These are phyloP conservation scores for Caenorhabditis remanei DNA, from an alignment of 1,140 invertebrate genomes.

Conservation along the genomic window DNA sequence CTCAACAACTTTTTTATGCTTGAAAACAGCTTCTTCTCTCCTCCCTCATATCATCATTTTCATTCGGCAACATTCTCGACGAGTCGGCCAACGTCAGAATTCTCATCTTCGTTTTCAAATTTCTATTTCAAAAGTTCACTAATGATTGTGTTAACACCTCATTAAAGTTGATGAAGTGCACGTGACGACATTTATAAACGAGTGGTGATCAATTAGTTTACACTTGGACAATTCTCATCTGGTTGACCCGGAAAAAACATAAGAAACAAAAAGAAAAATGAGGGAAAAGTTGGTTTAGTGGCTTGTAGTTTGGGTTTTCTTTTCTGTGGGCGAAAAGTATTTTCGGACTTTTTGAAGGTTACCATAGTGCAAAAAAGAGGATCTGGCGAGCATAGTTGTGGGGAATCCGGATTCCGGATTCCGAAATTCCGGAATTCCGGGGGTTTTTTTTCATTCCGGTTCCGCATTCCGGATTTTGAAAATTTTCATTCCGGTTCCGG, in stretches of 20 bases:
- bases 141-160: background rate
- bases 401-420: too few relatives aligned
- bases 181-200: background rate
- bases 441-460: too few relatives aligned
- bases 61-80: background rate
- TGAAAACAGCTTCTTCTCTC: background rate
- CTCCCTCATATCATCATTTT: background rate
- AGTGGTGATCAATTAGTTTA: background rate
- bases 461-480: too few relatives aligned
- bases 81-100: background rate
- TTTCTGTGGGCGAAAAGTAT: too few relatives aligned
- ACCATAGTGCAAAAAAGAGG: too few relatives aligned
- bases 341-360: too few relatives aligned
- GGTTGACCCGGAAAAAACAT: slow-evolving; percentile 10
- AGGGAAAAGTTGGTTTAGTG: background rate
- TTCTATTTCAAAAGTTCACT: slow-evolving; percentile 3
- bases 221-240: background rate
- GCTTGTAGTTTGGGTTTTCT: background rate
- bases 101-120: background rate
- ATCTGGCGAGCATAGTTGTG: too few relatives aligned
- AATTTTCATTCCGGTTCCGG: too few relatives aligned
- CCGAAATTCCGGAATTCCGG: too few relatives aligned
- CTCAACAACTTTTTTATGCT: background rate
- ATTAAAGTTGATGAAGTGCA: background rate
- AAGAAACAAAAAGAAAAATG: background rate